A percentile compares a stretch with the other conserved stretches of the same genome.
phyloP scores from a whole-genome alignment of 1,140 invertebrate genomes.

The Ceratosolen solmsi region DNA sequence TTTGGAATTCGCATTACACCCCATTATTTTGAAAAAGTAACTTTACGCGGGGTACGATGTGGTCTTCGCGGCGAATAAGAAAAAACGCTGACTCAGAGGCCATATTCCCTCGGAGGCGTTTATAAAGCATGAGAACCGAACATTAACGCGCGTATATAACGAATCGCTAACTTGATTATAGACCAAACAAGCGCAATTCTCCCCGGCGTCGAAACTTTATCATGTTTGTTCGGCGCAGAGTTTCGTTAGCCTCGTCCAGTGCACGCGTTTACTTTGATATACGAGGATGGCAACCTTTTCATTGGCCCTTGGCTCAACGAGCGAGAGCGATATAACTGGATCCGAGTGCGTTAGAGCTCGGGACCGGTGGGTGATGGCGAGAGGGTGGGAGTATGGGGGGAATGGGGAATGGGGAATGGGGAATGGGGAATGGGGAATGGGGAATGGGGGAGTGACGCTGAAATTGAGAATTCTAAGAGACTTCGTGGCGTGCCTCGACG shows the following conservation, averaged over 20 bases:
- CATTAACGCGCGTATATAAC: conserved; percentile 18
- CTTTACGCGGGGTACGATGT: neutral
- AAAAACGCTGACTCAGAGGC: neutral
- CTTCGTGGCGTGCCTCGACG: too few species aligned
- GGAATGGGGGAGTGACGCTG: too few species aligned
- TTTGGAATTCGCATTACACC: conserved; percentile 33
- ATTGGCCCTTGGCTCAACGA: conserved; percentile 9
- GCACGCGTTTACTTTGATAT: neutral
- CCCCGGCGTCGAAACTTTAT: conserved; percentile 35
- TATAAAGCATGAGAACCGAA: conserved; percentile 17
- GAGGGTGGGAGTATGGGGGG: neutral
- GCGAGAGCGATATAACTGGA: conserved; percentile 23
- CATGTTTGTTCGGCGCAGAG: neutral
- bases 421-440: too few species aligned
- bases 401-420: neutral
- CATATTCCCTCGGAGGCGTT: neutral
- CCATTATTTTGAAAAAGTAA: conserved; percentile 31
- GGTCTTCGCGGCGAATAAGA: neutral
- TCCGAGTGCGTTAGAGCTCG: neutral
- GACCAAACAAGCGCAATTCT: neutral
- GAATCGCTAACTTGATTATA: conserved; percentile 45
- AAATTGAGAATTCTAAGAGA: neutral
- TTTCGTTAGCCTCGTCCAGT: conserved; percentile 1
- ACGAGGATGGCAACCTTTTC: conserved; percentile 10
- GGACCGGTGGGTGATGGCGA: neutral